Percentiles rank a stretch among this genome's conserved stretches.
Evolutionary conservation across 2,888 invertebrate species (phyloP).

Genomic region (Rhogogaster chlorosoma): DNA sequence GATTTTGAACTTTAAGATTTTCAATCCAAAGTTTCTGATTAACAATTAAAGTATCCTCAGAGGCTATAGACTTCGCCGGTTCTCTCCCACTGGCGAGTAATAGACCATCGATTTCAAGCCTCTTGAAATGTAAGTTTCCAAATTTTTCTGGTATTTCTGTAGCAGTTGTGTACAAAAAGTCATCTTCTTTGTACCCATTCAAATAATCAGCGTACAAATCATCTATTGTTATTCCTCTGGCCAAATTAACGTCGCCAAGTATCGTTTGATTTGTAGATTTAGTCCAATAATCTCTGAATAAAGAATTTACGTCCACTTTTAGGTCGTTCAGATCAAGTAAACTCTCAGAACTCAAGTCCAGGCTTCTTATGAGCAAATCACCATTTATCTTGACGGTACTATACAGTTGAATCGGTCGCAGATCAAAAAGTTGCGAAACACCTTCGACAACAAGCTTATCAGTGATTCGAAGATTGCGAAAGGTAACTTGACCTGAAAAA

Average conservation of each 20-base stretch:
- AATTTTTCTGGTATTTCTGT: conserved; percentile 60
- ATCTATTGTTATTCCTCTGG: conserved; percentile 65
- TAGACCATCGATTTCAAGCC: conserved; percentile 60
- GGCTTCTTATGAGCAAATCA: conserved; percentile 59
- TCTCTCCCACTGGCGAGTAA: conserved; percentile 49
- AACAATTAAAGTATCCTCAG: conserved; percentile 54
- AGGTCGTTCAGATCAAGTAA: conserved; percentile 54
- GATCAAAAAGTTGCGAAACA: conserved; percentile 41
- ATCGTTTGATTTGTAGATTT: conserved; percentile 68
- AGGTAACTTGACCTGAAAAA: conserved; percentile 63
- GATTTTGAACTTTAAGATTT: conserved; percentile 57
- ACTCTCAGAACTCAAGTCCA: conserved; percentile 56
- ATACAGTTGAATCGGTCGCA: conserved; percentile 64
- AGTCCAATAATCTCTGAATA: conserved; percentile 65
- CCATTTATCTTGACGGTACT: conserved; percentile 65
- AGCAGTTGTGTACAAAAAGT: conserved; percentile 66
- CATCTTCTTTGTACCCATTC: conserved; percentile 63
- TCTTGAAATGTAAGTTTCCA: conserved; percentile 60
- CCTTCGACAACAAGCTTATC: conserved; percentile 62
- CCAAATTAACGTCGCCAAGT: conserved; percentile 57
- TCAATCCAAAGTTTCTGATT: conserved; percentile 57
- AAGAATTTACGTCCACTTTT: conserved; percentile 53
- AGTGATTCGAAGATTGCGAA: conserved; percentile 63
- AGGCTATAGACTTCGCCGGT: neutral
- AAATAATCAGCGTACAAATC: conserved; percentile 61